These are phyloP conservation scores for Sakesphorus luctuosus DNA, from an alignment of 2,113 vertebrate genomes.

Conservation along the genomic window DNA sequence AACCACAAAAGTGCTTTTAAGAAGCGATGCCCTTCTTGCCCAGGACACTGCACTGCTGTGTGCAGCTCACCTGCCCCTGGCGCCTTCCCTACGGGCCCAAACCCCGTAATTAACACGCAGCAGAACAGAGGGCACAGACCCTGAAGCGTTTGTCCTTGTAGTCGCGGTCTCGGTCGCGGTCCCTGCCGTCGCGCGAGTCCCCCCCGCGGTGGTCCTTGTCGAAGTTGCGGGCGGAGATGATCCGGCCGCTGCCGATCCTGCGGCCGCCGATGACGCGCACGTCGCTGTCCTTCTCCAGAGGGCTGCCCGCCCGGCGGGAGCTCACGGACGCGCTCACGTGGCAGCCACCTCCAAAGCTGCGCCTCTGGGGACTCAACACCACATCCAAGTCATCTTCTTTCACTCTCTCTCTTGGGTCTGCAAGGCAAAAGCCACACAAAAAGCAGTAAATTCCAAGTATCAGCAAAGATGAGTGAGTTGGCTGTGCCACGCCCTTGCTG, in stretches of 20 bases:
- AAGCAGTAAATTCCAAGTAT: fast-evolving
- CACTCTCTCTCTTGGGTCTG: conserved; percentile 93
- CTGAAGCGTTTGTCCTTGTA: conserved; percentile 96
- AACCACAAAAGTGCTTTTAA: not conserved
- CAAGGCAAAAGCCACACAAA: not conserved
- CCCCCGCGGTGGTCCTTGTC: conserved; percentile 87
- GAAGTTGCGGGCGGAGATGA: conserved; percentile 88
- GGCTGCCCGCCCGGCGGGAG: conserved; percentile 86
- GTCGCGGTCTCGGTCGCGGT: conserved; percentile 79
- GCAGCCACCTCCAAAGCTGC: conserved; percentile 97
- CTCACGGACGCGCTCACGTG: conserved; percentile 82
- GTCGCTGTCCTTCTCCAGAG: conserved; percentile 92
- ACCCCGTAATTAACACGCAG: fast-evolving
- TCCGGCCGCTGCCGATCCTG: conserved; percentile 94
- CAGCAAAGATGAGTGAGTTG: not conserved
- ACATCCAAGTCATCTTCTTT: conserved; percentile 98
- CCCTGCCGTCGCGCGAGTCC: conserved; percentile 71
- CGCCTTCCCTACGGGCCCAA: not conserved
- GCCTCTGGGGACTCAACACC: conserved; percentile 92
- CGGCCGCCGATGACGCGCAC: conserved; percentile 86
- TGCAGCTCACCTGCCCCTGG: not conserved
- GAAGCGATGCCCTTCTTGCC: not conserved
- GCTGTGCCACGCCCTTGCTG: not conserved
- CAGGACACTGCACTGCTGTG: not conserved
- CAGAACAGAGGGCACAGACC: conserved; percentile 73